Base-by-base conservation (phyloP, 2,888 invertebrate genomes). In the Diarsia mendica region DNA sequence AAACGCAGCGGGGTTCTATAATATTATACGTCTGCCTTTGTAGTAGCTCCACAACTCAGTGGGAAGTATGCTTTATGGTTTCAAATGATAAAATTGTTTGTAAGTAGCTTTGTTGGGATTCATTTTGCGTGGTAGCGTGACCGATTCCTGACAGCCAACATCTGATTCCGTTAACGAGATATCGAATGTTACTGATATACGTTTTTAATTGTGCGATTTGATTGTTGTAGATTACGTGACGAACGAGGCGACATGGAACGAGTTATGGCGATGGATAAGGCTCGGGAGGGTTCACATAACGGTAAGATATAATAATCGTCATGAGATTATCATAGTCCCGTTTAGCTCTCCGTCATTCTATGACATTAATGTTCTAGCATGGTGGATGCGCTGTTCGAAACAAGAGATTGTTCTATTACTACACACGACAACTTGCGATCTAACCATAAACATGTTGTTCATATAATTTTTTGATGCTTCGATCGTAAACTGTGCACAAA, bases 271-370 rank as follows among this genome's bases (percentile, higher is more conserved):
- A 97, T 98, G 95, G 98, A 98, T 93, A 98, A 98, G 97, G 98
- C 98, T 84, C 97, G 98, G 93, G 98, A 98, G 92, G 98, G 98
- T 94, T 98, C 98, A 91, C 98, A 98, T 97, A 98, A 98, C 96
- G 98, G 98, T 98, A 96, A 97, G 97, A 79, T 82, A 93, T 83
- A 83, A 83, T 83, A 77, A 77, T 75, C 48, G 69, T 83, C 74
- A 73, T 68, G 72, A 75, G 66, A 75, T 83, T 66, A 72, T 82
- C 65, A 69, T 69, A 82, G 82, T 74, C 77, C 81, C 80, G 84
- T 84, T 84, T 84, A 60, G 67, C 68, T 72, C 67, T 76, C 18
- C 71, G 76, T 76, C 81, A 80, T 84, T 82, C 73, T 66, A 39
- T 33, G 74, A 70, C 82, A 67, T 77, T 75, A 79, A 75, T 71